Conservation (phyloP, 1,140 invertebrate genomes). For the Pachyrhynchus sulphureomaculatus region DNA sequence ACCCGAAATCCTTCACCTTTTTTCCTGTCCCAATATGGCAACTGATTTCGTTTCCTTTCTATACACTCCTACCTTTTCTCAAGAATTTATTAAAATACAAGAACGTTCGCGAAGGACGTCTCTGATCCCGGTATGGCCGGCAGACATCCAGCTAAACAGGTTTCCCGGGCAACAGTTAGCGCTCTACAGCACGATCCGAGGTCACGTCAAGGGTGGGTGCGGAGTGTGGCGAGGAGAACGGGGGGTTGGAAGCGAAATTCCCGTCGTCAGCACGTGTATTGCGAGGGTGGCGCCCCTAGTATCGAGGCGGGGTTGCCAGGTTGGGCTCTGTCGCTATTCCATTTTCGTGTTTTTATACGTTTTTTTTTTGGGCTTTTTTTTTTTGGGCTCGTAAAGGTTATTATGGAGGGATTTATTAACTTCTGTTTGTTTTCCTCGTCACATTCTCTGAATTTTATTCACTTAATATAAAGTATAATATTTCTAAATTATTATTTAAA, state of each 20-base stretch:
- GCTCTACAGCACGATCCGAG: conserved; percentile 19
- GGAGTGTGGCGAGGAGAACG: neutral
- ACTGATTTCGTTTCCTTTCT: too few relatives aligned
- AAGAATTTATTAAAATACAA: too few relatives aligned
- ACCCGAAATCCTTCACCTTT: too few relatives aligned
- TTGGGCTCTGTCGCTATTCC: conserved; percentile 2
- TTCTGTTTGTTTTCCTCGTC: too few relatives aligned
- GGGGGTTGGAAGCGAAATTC: conserved; percentile 18
- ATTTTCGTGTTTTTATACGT: neutral
- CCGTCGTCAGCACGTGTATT: conserved; percentile 30
- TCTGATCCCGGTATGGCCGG: conserved; percentile 5
- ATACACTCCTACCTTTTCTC: too few relatives aligned
- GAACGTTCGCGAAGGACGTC: conserved; percentile 21
- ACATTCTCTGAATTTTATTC: too few relatives aligned
- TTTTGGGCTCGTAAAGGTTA: neutral
- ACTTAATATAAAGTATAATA: too few relatives aligned
- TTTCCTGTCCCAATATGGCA: too few relatives aligned
- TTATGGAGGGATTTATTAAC: neutral
- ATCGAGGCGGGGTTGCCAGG: conserved; percentile 1
- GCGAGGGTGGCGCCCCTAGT: conserved; percentile 12
- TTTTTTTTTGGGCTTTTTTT: too few relatives aligned
- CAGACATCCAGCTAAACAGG: conserved; percentile 25
- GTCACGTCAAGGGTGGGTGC: conserved; percentile 13
- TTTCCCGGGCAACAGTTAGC: conserved; percentile 34
- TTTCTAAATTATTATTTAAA: too few relatives aligned